A percentile compares a stretch with the other conserved stretches of the same genome.
These are phyloP conservation scores for Daubentonia madagascariensis DNA, from an alignment of 2,113 vertebrate species.

Conservation along the genomic window DNA sequence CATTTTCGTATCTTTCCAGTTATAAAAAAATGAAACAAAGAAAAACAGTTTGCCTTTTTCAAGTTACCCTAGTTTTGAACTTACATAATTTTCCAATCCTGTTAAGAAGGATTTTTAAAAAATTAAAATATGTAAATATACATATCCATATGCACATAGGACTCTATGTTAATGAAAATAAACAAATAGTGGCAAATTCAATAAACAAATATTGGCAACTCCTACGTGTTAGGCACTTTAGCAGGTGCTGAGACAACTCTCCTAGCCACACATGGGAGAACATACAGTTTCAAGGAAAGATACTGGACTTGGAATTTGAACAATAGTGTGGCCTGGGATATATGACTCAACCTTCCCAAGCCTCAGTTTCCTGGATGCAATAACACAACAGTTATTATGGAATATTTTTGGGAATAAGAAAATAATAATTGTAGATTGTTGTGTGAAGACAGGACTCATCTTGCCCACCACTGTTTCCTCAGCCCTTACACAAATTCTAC, in stretches of 20 bases:
- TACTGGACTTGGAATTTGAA: background rate
- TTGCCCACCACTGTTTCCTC: background rate
- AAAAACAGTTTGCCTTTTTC: background rate
- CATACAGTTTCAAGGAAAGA: background rate
- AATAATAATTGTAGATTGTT: background rate
- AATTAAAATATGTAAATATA: background rate
- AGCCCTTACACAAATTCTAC: background rate
- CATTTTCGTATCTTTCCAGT: background rate
- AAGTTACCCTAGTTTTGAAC: background rate
- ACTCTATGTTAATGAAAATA: background rate
- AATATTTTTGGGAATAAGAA: background rate
- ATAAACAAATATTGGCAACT: background rate
- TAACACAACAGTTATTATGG: too few relatives aligned
- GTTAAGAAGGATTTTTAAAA: background rate
- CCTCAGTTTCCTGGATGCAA: background rate
- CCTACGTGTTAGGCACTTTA: fast-evolving
- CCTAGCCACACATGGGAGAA: background rate
- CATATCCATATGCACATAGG: background rate
- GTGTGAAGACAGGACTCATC: background rate
- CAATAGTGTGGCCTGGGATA: fast-evolving
- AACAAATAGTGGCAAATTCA: background rate
- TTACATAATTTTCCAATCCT: background rate
- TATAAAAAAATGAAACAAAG: background rate
- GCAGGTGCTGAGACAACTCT: background rate
- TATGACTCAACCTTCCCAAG: background rate